Base-by-base conservation (phyloP, 2,797 vertebrate species). In the Fistularia commersonii region DNA sequence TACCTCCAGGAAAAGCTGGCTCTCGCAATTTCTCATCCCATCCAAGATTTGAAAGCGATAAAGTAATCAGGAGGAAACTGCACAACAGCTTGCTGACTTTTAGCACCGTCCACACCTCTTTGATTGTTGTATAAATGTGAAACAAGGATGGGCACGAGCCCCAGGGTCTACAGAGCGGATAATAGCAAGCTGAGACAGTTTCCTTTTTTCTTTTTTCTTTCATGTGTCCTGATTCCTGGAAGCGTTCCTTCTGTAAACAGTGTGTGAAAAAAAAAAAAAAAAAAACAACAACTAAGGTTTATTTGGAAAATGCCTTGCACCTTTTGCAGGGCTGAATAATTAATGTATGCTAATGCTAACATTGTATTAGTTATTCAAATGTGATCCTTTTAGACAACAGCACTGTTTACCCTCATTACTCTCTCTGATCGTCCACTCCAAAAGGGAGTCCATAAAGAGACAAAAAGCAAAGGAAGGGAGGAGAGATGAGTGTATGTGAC, bases 371-470 rank as follows among this genome's bases (percentile, higher is more conserved):
- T 82, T 83, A 87, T 86, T 87, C 78, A 86, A 87, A 87, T 81
- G 83, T 76, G 74, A 88, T 85, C 85, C 83, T 85, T 87, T 87
- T 80, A 80, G 87, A 85, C 82, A 86, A 89, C 84, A 87, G 74
- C 57, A 45, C 76, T 87, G 84, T 89, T 87, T 87, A 87, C 82
- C 82, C 1, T 78, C 75, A 76, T 83, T 81, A 76, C 78, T 74
- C 61, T 63, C 79, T 83, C 80, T 86, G 87, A 89, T 87, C 76
- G 74, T 69, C 84, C 81, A 84, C 80, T 89, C 83, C 79, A 83
- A 77, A 82, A 64, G 63, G 68, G 37, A 53, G 68, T 42, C 4
- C 66, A 69, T 69, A 76, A 77, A 77, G 76, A 72, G 80, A 83
- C 23, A 74, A 74, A 83, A 80, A 80, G 78, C 70, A 57, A 57